Base-by-base conservation (phyloP, 2,888 invertebrate genomes). In the Ennomos fuscantarius region DNA sequence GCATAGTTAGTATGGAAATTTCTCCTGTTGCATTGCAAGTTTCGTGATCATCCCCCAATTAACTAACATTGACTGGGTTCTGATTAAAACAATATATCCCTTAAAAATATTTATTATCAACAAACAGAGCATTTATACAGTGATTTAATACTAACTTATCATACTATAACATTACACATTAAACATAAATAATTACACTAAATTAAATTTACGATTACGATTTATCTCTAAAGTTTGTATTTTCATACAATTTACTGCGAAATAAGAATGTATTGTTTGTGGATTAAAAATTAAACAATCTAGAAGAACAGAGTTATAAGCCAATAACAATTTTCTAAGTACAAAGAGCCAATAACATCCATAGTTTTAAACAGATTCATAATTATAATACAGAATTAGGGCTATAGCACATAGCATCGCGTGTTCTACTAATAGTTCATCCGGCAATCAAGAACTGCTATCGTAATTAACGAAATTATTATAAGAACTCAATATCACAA, bases 351-450 rank as follows among this genome's bases (percentile, higher is more conserved):
- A 89, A 89, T 89, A 76, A 78, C 63, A 24, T 24, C 6, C 6
- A 70, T 74, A 76, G 79, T 76, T 84, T 82, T 74, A 70, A 68
- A 69, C 64, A 56, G 65, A 60, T 60, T 63, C 55, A 60, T 65
- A 69, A 70, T 74, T 70, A 77, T 69, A 68, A 69, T 73, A 69
- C 67, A 66, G 64, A 67, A 76, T 78, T 70, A 68, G 68, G 69
- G 70, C 70, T 76, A 78, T 24, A 24, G 73, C 60, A 86, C 76
- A 78, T 24, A 24, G 73, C 60, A 86, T 86, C 91, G 91, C 91
- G 91, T 91, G 91, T 90, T 90, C 91, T 85, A 89, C 78, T 79
- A 86, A 84, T 76, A 79, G 79, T 81, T 76, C 78, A 76, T 82
- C 77, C 77, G 76, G 75, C 74, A 75, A 79, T 77, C 75, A 81